Conservation (phyloP, 2,888 invertebrate genomes). For the Nematopogon swammerdamellus region DNA sequence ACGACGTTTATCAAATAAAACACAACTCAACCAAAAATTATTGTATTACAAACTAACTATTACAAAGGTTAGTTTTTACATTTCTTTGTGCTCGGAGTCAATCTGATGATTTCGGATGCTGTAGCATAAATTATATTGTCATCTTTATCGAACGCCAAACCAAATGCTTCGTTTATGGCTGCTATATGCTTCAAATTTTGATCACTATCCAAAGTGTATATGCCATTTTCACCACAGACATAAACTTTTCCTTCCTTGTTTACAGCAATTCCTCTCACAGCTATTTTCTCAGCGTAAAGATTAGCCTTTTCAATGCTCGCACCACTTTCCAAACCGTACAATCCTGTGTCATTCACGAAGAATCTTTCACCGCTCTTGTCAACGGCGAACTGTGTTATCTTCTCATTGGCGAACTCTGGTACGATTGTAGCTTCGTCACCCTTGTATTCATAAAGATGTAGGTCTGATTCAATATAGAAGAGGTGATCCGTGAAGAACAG, state of each 20-base stretch:
- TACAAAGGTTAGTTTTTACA: neutral
- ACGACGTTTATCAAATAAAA: too few species aligned
- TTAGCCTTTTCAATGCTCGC: constrained; percentile 18
- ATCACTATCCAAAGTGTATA: constrained; percentile 23
- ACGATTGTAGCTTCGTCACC: constrained; percentile 23
- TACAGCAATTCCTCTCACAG: constrained; percentile 25
- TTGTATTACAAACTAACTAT: too few species aligned
- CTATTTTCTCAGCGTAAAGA: constrained; percentile 14
- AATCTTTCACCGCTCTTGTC: neutral
- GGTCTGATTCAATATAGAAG: constrained; percentile 29
- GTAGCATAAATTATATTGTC: constrained; percentile 35
- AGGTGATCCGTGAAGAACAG: constrained; percentile 23
- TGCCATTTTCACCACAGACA: constrained; percentile 25
- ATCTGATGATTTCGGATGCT: constrained; percentile 9
- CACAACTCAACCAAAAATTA: too few species aligned
- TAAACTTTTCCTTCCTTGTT: constrained; percentile 26
- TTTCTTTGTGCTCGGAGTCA: neutral
- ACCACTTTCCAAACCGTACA: constrained; percentile 28
- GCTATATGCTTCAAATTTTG: constrained; percentile 19
- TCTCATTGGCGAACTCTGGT: constrained; percentile 33
- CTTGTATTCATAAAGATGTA: constrained; percentile 24
- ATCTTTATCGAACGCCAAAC: constrained; percentile 32
- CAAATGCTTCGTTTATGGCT: constrained; percentile 27
- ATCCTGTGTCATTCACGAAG: constrained; percentile 27
- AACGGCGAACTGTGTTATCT: constrained; percentile 17